Conservation (phyloP, 1,140 invertebrate genomes). For the Anagrus nilaparvatae region DNA sequence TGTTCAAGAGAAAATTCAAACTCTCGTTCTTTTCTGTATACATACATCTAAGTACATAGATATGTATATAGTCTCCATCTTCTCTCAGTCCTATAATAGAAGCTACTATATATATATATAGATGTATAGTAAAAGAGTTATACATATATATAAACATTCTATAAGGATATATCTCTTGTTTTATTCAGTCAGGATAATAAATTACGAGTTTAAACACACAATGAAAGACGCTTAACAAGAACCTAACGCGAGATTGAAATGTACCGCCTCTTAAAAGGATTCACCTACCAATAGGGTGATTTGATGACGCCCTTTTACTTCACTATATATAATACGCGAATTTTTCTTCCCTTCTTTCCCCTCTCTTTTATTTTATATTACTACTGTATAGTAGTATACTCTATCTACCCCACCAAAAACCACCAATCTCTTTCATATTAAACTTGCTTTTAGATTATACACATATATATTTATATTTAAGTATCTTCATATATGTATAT, state of each 20-base stretch:
- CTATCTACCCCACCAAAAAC: too few relatives aligned
- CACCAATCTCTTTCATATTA: too few relatives aligned
- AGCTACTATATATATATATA: slow-evolving; percentile 16
- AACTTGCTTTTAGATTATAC: too few relatives aligned
- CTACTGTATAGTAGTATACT: too few relatives aligned
- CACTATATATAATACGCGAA: too few relatives aligned
- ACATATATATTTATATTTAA: too few relatives aligned
- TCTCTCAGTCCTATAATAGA: not conserved
- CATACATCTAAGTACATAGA: slow-evolving; percentile 6
- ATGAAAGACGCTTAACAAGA: slow-evolving; percentile 47
- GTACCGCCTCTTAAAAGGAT: slow-evolving; percentile 26
- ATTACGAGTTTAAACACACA: slow-evolving; percentile 46
- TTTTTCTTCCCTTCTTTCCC: too few relatives aligned
- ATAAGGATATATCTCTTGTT: slow-evolving; percentile 35
- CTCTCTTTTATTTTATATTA: too few relatives aligned
- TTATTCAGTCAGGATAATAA: slow-evolving; percentile 46
- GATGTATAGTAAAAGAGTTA: not conserved
- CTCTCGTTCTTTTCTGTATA: too few relatives aligned
- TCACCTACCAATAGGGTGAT: not conserved
- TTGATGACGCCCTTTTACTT: too few relatives aligned
- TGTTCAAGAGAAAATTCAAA: too few relatives aligned
- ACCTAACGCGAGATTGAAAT: slow-evolving; percentile 46
- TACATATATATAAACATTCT: slow-evolving; percentile 13
- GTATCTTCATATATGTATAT: too few relatives aligned
- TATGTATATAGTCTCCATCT: slow-evolving; percentile 10